Evolutionary conservation across 2,113 vertebrate species (phyloP), one percentile per base, ranked within the genome.

Genomic region (Ptilorrhoa leucosticta): DNA sequence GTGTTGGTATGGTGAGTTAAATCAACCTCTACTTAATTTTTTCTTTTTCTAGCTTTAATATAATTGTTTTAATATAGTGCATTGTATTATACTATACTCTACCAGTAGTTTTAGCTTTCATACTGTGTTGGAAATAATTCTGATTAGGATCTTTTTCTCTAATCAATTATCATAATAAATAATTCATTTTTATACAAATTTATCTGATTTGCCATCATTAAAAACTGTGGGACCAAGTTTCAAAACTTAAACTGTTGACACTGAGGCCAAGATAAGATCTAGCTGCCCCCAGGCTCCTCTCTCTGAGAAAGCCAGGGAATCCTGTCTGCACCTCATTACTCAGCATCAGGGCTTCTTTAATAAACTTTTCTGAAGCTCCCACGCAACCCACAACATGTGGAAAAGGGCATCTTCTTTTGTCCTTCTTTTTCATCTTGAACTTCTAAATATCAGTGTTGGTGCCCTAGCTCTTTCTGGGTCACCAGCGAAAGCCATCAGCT

Each of bases 371-470:
- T 77, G 54, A 23, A 51, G 33, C 6, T 87, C 10, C 45, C 45
- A 33, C 53, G 60, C 22, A 4, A 27, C 7, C 17, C 18, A 58
- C 1, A 1, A 19, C 18, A 37, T 27, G 23, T 33, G 33, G 24
- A 31, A 78, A 75, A 50, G 0, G 1, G 0, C 1, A 6, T 13
- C 18, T 33, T 30, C 13, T 48, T 60, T 23, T 4, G 4, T 28
- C 6, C 53, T 8, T 33, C 10, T 57, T 81, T 77, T 77, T 44
- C 54, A 37, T 48, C 58, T 22, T 48, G 13, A 6, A 14, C 4
- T 80, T 89, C 30, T 23, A 51, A 86, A 69, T 19, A 48, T 21
- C 39, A 2, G 3, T 2, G 5, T 26, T 53, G 15, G 4, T 69
- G 15, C 12, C 45, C 2, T 58, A 26, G 9, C 31, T 60, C 2